Evolutionary conservation across 2,888 invertebrate species (phyloP).

Genomic region (Caenorhabditis virilis): DNA sequence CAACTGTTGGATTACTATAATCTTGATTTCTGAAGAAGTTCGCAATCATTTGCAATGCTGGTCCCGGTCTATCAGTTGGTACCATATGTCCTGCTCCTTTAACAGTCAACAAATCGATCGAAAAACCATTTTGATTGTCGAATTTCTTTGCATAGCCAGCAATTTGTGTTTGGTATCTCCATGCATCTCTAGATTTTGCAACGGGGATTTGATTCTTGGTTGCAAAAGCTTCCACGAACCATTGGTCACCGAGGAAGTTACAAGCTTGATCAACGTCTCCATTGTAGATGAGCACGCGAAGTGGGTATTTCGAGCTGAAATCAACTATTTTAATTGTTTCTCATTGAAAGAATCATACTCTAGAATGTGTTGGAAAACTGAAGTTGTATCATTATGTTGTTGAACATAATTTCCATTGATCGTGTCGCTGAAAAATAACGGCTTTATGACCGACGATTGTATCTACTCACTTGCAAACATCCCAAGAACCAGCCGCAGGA

Average conservation of each 20-base stretch:
- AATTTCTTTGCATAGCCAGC: slow-evolving; percentile 61
- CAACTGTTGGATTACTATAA: slow-evolving; percentile 38
- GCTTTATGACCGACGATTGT: background rate
- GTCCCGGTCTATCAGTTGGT: slow-evolving; percentile 81
- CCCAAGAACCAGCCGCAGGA: slow-evolving; percentile 33
- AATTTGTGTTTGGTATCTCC: slow-evolving; percentile 53
- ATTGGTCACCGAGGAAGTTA: slow-evolving; percentile 61
- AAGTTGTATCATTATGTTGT: slow-evolving; percentile 57
- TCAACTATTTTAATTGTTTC: background rate
- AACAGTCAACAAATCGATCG: slow-evolving; percentile 59
- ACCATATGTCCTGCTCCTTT: slow-evolving; percentile 80
- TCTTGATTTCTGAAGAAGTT: slow-evolving; percentile 71
- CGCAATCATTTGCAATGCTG: slow-evolving; percentile 79
- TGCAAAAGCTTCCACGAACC: slow-evolving; percentile 57
- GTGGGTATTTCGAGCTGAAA: slow-evolving; percentile 44
- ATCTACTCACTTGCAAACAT: slow-evolving; percentile 40
- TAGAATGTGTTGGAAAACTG: slow-evolving; percentile 55
- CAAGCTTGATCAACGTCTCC: slow-evolving; percentile 61
- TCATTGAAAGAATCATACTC: slow-evolving; percentile 12
- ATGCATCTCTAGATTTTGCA: slow-evolving; percentile 33
- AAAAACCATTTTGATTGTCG: slow-evolving; percentile 27
- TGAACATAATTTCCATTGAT: slow-evolving; percentile 56
- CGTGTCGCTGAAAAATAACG: slow-evolving; percentile 41
- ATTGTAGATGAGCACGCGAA: slow-evolving; percentile 59
- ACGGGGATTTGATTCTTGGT: slow-evolving; percentile 35